A percentile compares a stretch with the other conserved stretches of the same genome.
Evolutionary conservation across 2,888 invertebrate genomes (phyloP).

Genomic region (Netelia melanura): DNA sequence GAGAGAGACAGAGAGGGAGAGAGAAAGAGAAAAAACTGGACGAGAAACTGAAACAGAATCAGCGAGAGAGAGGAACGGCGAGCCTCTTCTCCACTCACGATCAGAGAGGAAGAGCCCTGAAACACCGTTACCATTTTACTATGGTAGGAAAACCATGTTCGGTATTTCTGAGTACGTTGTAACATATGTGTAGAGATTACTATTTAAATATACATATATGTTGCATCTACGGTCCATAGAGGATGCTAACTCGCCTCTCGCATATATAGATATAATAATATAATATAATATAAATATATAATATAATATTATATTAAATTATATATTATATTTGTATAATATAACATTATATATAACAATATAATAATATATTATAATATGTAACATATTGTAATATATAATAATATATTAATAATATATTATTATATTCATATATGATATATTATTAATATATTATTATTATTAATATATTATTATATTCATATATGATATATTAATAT

Average conservation of each 20-base stretch:
- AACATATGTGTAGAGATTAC: neutral
- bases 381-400: too few relatives aligned
- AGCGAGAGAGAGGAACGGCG: neutral
- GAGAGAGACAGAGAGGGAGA: constrained; percentile 20
- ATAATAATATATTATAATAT: too few relatives aligned
- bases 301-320: too few relatives aligned
- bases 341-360: too few relatives aligned
- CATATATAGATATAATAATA: neutral
- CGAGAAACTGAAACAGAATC: neutral
- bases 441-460: too few relatives aligned
- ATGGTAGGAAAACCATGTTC: constrained; percentile 2
- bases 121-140: constrained; percentile 46
- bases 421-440: too few relatives aligned
- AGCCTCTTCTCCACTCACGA: constrained; percentile 19
- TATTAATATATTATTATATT: too few relatives aligned
- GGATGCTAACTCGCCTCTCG: constrained; percentile 11
- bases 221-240: neutral
- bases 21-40: neutral
- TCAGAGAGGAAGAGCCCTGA: constrained; percentile 30
- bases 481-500: too few relatives aligned
- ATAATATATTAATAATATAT: too few relatives aligned
- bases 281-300: neutral
- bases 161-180: constrained; percentile 15
- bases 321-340: too few relatives aligned
- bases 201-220: neutral